Conservation (phyloP, 2,888 invertebrate genomes). For the Pammene fasciana region DNA sequence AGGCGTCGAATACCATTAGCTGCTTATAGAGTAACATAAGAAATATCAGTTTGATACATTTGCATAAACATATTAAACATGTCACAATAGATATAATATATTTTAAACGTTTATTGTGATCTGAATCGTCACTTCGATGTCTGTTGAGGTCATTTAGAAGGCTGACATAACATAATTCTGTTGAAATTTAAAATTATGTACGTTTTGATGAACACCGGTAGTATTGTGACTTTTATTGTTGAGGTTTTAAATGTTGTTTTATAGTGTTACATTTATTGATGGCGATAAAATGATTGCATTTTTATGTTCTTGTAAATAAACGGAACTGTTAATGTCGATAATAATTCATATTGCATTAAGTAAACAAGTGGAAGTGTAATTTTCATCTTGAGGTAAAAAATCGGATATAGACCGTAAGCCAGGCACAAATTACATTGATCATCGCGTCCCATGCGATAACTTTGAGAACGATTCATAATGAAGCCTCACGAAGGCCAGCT, state of each 20-base stretch:
- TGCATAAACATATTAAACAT: slow-evolving; percentile 15
- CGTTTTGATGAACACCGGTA: slow-evolving; percentile 7
- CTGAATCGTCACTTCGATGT: background rate
- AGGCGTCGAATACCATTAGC: slow-evolving; percentile 14
- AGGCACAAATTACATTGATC: no score
- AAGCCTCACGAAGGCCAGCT: no score
- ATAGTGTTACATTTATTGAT: background rate
- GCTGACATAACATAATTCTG: background rate
- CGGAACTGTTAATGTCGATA: background rate
- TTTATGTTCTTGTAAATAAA: background rate
- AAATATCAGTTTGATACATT: slow-evolving; percentile 11
- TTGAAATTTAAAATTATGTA: slow-evolving; percentile 1
- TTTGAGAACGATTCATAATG: no score
- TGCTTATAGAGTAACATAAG: slow-evolving; percentile 9
- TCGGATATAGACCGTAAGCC: no score
- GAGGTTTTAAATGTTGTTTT: background rate
- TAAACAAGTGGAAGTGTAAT: background rate
- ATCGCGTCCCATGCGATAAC: no score
- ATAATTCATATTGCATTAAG: background rate
- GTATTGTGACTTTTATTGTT: slow-evolving; percentile 8
- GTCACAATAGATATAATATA: slow-evolving; percentile 10
- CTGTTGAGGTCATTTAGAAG: background rate
- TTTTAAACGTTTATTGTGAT: slow-evolving; percentile 12
- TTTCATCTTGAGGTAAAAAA: no score
- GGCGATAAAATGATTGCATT: background rate